phyloP scores from a whole-genome alignment of 2,888 invertebrate genomes.

The Philereme transversata region DNA sequence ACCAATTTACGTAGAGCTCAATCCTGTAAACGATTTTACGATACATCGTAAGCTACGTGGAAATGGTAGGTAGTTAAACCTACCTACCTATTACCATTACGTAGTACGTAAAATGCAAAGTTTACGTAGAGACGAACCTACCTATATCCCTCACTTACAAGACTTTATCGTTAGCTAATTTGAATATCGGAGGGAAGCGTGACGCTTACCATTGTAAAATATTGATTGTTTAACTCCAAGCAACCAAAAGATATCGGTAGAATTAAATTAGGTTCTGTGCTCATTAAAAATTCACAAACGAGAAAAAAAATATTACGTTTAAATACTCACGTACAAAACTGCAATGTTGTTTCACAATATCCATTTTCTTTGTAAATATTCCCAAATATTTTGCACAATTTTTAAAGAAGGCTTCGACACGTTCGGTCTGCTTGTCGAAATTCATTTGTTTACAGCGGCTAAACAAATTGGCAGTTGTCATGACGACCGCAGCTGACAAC shows the following conservation, averaged over 20 bases:
- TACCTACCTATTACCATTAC: background rate
- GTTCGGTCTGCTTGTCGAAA: conserved; percentile 60
- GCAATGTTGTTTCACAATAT: conserved; percentile 47
- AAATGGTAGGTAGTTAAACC: too few relatives aligned
- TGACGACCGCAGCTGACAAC: conserved; percentile 67
- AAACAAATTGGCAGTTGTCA: conserved; percentile 70
- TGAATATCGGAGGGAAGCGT: conserved; percentile 65
- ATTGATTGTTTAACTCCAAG: conserved; percentile 59
- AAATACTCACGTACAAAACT: conserved; percentile 59
- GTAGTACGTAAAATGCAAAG: background rate
- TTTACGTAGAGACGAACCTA: background rate
- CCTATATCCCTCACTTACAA: too few relatives aligned
- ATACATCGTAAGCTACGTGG: conserved; percentile 17
- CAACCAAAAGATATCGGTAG: conserved; percentile 54
- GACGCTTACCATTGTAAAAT: conserved; percentile 66
- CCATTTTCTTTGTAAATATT: conserved; percentile 54
- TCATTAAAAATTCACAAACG: too few relatives aligned
- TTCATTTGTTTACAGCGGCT: conserved; percentile 79
- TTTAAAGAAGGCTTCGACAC: conserved; percentile 50
- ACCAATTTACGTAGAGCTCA: conserved; percentile 41
- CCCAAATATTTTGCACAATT: conserved; percentile 32
- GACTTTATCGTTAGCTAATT: conserved; percentile 56
- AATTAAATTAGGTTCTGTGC: conserved; percentile 30
- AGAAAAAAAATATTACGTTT: conserved; percentile 26
- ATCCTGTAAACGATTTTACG: conserved; percentile 50